These are phyloP conservation scores for Amblyjoppa fuscipennis DNA, from an alignment of 2,888 invertebrate species.

Conservation along the genomic window DNA sequence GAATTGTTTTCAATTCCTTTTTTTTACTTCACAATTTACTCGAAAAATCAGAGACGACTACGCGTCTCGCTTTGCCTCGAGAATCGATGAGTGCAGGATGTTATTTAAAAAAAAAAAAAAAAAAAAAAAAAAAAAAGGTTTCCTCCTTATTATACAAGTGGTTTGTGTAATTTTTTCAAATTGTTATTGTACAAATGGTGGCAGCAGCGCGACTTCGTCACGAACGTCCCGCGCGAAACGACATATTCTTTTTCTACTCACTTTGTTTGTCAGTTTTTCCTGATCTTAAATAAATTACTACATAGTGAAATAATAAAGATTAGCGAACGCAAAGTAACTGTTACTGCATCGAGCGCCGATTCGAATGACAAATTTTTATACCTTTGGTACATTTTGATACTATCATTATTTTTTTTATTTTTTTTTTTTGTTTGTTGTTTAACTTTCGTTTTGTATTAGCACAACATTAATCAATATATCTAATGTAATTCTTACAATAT, in stretches of 20 bases:
- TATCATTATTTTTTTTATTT: background rate
- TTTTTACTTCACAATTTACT: background rate
- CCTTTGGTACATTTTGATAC: constrained; percentile 10
- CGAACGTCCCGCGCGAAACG: constrained; percentile 69
- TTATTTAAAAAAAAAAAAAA: no score
- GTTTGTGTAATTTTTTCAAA: background rate
- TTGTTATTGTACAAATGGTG: background rate
- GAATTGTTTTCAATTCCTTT: background rate
- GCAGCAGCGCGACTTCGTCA: constrained; percentile 71
- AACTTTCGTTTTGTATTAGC: constrained; percentile 39
- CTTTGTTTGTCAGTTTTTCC: background rate
- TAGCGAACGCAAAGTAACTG: constrained; percentile 36
- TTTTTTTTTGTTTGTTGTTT: background rate
- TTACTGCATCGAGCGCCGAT: constrained; percentile 39
- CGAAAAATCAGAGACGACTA: background rate
- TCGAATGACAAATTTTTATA: constrained; percentile 22
- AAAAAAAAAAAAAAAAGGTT: background rate
- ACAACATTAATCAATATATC: constrained; percentile 38
- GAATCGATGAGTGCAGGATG: constrained; percentile 17
- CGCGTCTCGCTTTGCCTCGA: constrained; percentile 10
- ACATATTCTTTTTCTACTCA: background rate
- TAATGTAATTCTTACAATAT: constrained; percentile 13
- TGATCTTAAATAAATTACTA: constrained; percentile 3
- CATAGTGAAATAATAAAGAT: constrained; percentile 9
- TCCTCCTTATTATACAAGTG: background rate